phyloP scores from a whole-genome alignment of 2,888 invertebrate genomes.

The Heliconius ismenius region DNA sequence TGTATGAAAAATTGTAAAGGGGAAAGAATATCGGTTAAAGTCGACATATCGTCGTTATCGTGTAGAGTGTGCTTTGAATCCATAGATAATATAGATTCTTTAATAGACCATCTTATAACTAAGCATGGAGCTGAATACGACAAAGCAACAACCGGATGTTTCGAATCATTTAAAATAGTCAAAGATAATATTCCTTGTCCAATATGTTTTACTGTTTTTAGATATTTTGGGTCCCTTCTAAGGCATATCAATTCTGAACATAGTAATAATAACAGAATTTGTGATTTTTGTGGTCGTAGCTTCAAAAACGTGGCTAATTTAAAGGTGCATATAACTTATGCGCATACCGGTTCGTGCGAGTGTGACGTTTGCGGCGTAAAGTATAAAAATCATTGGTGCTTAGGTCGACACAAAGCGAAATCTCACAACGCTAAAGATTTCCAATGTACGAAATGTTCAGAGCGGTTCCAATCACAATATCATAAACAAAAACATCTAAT shows the following conservation, averaged over 20 bases:
- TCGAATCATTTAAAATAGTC: slow-evolving; percentile 65
- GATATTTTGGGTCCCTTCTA: slow-evolving; percentile 67
- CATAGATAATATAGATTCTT: slow-evolving; percentile 55
- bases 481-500: slow-evolving; percentile 80
- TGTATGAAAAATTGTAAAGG: slow-evolving; percentile 71
- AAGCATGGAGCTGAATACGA: slow-evolving; percentile 69
- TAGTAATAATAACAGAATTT: slow-evolving; percentile 69
- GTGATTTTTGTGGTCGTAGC: slow-evolving; percentile 70
- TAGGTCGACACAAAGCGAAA: slow-evolving; percentile 69
- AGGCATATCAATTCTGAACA: slow-evolving; percentile 71
- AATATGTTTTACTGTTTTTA: slow-evolving; percentile 61
- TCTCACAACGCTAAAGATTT: slow-evolving; percentile 68
- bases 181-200: slow-evolving; percentile 73
- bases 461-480: slow-evolving; percentile 76
- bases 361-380: slow-evolving; percentile 66
- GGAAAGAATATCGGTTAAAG: slow-evolving; percentile 64
- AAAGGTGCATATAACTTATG: slow-evolving; percentile 65
- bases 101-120: slow-evolving; percentile 66
- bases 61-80: slow-evolving; percentile 63
- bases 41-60: slow-evolving; percentile 62
- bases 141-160: slow-evolving; percentile 59
- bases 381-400: slow-evolving; percentile 68
- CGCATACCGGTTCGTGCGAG: slow-evolving; percentile 65
- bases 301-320: slow-evolving; percentile 66
- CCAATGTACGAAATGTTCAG: slow-evolving; percentile 70